Percentiles rank a stretch among this genome's conserved stretches.
These are phyloP conservation scores for Harpalus rubripes DNA, from an alignment of 2,888 invertebrate genomes.

Conservation along the genomic window DNA sequence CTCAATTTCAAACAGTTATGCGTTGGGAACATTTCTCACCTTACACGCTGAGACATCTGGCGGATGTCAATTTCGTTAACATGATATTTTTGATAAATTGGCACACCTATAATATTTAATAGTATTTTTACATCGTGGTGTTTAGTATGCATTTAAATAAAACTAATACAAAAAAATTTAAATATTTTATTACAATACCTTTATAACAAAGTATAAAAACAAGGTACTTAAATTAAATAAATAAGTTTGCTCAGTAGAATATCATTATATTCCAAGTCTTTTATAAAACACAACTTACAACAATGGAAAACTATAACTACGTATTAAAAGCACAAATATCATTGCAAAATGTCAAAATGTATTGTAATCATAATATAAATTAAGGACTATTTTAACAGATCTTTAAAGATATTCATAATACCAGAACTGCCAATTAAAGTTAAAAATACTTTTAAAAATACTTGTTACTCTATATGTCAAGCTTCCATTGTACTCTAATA, in stretches of 20 bases:
- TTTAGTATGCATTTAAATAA: too few relatives aligned
- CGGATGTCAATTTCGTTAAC: too few relatives aligned
- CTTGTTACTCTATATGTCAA: background rate
- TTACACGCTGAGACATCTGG: too few relatives aligned
- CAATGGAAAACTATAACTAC: constrained; percentile 10
- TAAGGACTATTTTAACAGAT: background rate
- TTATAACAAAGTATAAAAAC: background rate
- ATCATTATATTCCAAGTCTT: background rate
- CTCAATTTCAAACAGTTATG: too few relatives aligned
- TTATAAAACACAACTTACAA: constrained; percentile 11
- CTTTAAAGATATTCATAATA: too few relatives aligned
- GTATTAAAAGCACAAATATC: constrained; percentile 35
- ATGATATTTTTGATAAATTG: too few relatives aligned
- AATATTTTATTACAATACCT: too few relatives aligned
- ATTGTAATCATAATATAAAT: background rate
- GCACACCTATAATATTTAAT: too few relatives aligned
- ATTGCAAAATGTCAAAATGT: constrained; percentile 13
- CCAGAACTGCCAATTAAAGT: background rate
- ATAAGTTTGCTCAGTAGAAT: background rate
- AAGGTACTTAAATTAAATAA: background rate
- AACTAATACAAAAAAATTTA: too few relatives aligned
- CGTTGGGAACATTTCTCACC: too few relatives aligned
- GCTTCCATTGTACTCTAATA: background rate
- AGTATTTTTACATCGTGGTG: too few relatives aligned
- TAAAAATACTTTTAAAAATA: background rate